A percentile compares a stretch with the other conserved stretches of the same genome.
phyloP scores from a whole-genome alignment of 2,888 invertebrate species.

The Tridacna gigas region DNA sequence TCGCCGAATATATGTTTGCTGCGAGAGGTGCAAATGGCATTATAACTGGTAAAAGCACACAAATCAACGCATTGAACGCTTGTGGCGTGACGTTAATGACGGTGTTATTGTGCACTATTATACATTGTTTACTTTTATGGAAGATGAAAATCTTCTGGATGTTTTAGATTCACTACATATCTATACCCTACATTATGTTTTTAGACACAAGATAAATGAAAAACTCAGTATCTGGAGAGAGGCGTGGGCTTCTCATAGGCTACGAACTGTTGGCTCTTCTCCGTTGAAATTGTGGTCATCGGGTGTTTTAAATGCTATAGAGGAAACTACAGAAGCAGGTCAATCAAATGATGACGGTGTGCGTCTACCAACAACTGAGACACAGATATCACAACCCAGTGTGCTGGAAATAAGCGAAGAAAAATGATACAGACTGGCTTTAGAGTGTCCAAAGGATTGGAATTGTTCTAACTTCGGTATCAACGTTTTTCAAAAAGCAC shows the following conservation, averaged over 20 bases:
- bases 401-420: too few relatives aligned
- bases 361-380: not conserved
- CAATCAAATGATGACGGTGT: not conserved
- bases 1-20: constrained; percentile 40
- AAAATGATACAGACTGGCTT: not conserved
- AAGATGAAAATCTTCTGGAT: constrained; percentile 26
- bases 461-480: constrained; percentile 20
- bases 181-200: constrained; percentile 36
- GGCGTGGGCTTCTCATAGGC: constrained; percentile 15
- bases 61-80: constrained; percentile 47
- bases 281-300: constrained; percentile 17
- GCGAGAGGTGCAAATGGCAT: constrained; percentile 26
- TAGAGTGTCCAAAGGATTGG: constrained; percentile 15
- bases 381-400: too few relatives aligned
- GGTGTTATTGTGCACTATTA: constrained; percentile 29
- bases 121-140: constrained; percentile 39
- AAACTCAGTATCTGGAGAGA: constrained; percentile 22
- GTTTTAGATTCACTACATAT: constrained; percentile 19
- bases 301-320: not conserved
- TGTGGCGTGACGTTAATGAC: constrained; percentile 41
- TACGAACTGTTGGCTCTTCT: constrained; percentile 18
- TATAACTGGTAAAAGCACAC: constrained; percentile 41
- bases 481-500: constrained; percentile 4
- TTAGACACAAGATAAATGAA: constrained; percentile 16
- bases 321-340: not conserved